Conservation (phyloP, 2,113 vertebrate genomes). For the Nothoprocta perdicaria region DNA sequence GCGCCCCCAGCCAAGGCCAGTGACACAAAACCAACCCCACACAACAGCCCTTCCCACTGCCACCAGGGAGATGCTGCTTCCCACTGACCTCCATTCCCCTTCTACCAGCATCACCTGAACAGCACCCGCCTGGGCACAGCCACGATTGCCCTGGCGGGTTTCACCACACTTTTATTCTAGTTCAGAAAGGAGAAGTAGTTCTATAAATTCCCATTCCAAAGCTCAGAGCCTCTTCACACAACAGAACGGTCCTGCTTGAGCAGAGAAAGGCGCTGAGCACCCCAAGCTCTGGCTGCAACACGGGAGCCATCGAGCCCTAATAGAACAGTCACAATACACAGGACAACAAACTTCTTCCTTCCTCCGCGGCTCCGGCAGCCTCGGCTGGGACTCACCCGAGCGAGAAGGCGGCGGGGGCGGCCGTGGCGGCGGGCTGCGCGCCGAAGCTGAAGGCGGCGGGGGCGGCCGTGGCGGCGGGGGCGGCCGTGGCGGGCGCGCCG, state of each 20-base stretch:
- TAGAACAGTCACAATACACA: accelerated
- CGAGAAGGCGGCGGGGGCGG: conserved; percentile 75
- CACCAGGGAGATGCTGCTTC: not conserved
- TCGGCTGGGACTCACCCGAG: conserved; percentile 75
- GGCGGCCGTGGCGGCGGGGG: conserved; percentile 35
- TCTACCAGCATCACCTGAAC: not conserved
- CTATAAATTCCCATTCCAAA: not conserved
- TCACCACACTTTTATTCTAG: no score
- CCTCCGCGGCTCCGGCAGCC: accelerated
- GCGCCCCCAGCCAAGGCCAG: not conserved
- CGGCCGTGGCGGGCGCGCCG: conserved; percentile 44
- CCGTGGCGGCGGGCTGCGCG: conserved; percentile 1
- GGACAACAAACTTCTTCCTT: accelerated
- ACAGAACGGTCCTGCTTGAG: accelerated
- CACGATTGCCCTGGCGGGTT: not conserved
- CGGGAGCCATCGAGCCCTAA: accelerated
- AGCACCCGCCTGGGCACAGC: not conserved
- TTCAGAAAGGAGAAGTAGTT: no score
- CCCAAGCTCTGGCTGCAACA: accelerated
- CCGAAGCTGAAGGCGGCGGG: conserved; percentile 83
- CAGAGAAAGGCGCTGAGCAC: accelerated
- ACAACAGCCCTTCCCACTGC: not conserved
- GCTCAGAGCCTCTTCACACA: not conserved
- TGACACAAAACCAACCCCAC: not conserved
- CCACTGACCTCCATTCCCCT: not conserved